A percentile compares a stretch with the other conserved stretches of the same genome.
Evolutionary conservation across 2,888 invertebrate species (phyloP).

Genomic region (Drosophila lacicola): DNA sequence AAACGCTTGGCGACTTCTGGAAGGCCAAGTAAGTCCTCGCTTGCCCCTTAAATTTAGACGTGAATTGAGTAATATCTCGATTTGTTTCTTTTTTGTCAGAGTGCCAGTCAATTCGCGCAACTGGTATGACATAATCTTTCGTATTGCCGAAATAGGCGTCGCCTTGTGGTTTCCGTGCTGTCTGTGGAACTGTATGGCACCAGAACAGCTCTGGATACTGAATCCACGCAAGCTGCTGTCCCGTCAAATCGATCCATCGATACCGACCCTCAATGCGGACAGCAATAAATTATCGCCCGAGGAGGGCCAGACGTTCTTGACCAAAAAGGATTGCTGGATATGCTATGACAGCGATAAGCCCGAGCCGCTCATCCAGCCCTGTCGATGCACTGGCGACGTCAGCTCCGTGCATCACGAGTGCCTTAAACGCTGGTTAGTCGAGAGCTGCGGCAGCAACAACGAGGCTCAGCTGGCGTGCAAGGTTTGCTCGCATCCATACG

Average conservation of each 20-base stretch:
- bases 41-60: not conserved
- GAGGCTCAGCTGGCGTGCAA: slow-evolving; percentile 91
- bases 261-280: slow-evolving; percentile 85
- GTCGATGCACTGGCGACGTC: slow-evolving; percentile 96
- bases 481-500: slow-evolving; percentile 93
- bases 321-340: slow-evolving; percentile 94
- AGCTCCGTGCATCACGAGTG: slow-evolving; percentile 96
- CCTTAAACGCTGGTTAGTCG: slow-evolving; percentile 94
- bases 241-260: slow-evolving; percentile 87
- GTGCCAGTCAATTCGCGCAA: slow-evolving; percentile 95
- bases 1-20: slow-evolving; percentile 96
- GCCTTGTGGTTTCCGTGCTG: slow-evolving; percentile 98
- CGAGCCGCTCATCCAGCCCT: slow-evolving; percentile 95
- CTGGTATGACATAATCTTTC: slow-evolving; percentile 96
- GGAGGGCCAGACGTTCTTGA: slow-evolving; percentile 87
- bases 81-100: slow-evolving; percentile 84
- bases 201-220: slow-evolving; percentile 96
- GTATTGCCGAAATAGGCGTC: slow-evolving; percentile 95
- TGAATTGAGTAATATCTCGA: not conserved
- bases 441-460: slow-evolving; percentile 90
- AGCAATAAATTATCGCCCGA: slow-evolving; percentile 84
- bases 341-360: slow-evolving; percentile 93
- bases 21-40: slow-evolving; percentile 91
- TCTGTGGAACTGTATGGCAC: slow-evolving; percentile 97
- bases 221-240: slow-evolving; percentile 95